Conservation (phyloP, 2,888 invertebrate species). For the Nebria brevicollis region DNA sequence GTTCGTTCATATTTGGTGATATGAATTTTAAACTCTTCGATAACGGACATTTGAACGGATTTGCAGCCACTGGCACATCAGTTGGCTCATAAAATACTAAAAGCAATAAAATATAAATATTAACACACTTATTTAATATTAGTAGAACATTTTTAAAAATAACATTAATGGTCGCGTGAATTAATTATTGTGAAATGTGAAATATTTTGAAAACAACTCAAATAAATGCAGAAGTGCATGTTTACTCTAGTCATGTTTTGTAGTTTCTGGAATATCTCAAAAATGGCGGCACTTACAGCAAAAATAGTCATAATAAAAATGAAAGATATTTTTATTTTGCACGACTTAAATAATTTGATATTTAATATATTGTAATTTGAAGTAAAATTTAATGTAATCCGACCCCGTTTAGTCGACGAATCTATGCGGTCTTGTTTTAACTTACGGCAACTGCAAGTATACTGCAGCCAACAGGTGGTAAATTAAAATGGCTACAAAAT, state of each 20-base stretch:
- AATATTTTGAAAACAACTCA: too few species aligned
- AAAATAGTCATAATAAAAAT: too few species aligned
- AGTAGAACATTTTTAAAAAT: too few species aligned
- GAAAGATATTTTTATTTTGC: too few species aligned
- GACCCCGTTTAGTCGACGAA: not conserved
- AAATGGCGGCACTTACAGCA: too few species aligned
- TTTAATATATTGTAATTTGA: too few species aligned
- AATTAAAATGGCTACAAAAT: conserved; percentile 68
- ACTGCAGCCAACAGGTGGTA: conserved; percentile 29
- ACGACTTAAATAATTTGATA: too few species aligned
- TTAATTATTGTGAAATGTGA: too few species aligned
- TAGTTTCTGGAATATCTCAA: too few species aligned
- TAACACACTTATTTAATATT: not conserved
- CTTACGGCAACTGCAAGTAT: not conserved
- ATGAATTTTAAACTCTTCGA: conserved; percentile 68
- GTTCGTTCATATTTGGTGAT: conserved; percentile 85
- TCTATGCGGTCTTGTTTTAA: conserved; percentile 31
- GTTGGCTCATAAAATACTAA: conserved; percentile 93
- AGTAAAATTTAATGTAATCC: not conserved
- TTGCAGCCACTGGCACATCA: conserved; percentile 79
- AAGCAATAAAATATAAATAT: conserved; percentile 59
- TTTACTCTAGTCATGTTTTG: too few species aligned
- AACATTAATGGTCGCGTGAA: too few species aligned
- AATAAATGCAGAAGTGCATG: too few species aligned
- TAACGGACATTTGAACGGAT: conserved; percentile 69